Evolutionary conservation across 2,113 vertebrate genomes (phyloP).

Genomic region (Ibidorhyncha struthersii): DNA sequence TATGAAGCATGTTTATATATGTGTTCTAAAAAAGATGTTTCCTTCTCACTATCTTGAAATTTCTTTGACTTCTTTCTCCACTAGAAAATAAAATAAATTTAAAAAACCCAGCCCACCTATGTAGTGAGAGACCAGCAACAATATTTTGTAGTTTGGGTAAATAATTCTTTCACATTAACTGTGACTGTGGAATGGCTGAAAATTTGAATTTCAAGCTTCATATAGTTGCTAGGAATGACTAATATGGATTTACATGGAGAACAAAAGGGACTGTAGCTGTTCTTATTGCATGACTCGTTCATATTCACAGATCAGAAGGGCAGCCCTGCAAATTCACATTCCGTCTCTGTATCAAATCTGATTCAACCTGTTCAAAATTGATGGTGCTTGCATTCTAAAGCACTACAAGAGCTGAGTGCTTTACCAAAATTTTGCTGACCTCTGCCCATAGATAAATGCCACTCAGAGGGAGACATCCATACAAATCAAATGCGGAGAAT

Average conservation of each 20-base stretch:
- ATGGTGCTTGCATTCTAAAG: neutral
- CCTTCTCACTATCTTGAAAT: neutral
- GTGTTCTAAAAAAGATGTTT: neutral
- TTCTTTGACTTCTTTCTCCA: neutral
- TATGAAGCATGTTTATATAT: neutral
- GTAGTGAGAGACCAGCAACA: neutral
- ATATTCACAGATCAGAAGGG: neutral
- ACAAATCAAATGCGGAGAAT: neutral
- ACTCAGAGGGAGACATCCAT: neutral
- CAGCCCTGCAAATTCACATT: neutral
- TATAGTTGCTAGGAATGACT: neutral
- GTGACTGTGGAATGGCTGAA: neutral
- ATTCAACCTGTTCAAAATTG: neutral
- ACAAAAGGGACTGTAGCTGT: neutral
- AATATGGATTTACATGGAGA: neutral
- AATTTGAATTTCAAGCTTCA: neutral
- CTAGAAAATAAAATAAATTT: neutral
- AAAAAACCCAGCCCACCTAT: rapidly evolving
- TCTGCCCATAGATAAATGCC: neutral
- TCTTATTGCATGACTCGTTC: neutral
- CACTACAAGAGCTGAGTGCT: neutral
- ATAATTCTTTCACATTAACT: neutral
- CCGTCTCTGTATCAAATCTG: neutral
- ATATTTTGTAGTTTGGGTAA: neutral
- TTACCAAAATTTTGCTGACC: neutral